These are phyloP conservation scores for Asarcornis scutulata DNA, from an alignment of 2,113 vertebrate species.

Conservation along the genomic window DNA sequence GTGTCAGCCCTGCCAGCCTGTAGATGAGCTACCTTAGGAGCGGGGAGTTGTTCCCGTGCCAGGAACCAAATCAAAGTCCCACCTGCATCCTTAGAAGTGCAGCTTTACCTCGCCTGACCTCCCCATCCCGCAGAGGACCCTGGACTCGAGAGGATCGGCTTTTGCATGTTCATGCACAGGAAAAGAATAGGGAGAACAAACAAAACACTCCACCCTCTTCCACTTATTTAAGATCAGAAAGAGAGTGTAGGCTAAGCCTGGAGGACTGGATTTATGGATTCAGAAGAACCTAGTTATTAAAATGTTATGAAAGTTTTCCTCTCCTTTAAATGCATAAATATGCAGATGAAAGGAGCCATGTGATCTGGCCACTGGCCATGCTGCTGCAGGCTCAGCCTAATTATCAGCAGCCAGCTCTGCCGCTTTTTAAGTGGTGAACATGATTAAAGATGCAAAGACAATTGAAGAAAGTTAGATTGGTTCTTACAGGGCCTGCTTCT, in stretches of 20 bases:
- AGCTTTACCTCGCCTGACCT: conserved; percentile 58
- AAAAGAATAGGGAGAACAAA: conserved; percentile 37
- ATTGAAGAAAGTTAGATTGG: conserved; percentile 48
- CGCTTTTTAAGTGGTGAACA: conserved; percentile 67
- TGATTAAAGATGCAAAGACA: conserved; percentile 69
- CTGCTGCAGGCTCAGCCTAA: conserved; percentile 67
- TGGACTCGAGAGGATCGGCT: not conserved
- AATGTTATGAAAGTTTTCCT: conserved; percentile 70
- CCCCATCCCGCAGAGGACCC: conserved; percentile 6
- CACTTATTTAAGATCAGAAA: conserved; percentile 62
- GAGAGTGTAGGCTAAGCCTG: conserved; percentile 59
- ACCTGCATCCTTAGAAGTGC: conserved; percentile 4
- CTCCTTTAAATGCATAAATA: conserved; percentile 67
- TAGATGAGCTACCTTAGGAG: conserved; percentile 43
- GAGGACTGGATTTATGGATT: conserved; percentile 65
- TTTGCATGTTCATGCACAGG: conserved; percentile 23
- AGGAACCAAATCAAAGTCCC: conserved; percentile 55
- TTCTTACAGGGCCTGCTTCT: conserved; percentile 60
- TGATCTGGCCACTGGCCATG: conserved; percentile 66
- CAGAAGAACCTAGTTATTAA: conserved; percentile 69
- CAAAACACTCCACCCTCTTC: conserved; percentile 48
- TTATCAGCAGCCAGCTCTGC: conserved; percentile 64
- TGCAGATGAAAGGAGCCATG: conserved; percentile 70
- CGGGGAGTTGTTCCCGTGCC: conserved; percentile 10
- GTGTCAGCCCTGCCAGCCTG: not conserved